These are phyloP conservation scores for Cheilosia urbana DNA, from an alignment of 2,888 invertebrate genomes.

Conservation along the genomic window DNA sequence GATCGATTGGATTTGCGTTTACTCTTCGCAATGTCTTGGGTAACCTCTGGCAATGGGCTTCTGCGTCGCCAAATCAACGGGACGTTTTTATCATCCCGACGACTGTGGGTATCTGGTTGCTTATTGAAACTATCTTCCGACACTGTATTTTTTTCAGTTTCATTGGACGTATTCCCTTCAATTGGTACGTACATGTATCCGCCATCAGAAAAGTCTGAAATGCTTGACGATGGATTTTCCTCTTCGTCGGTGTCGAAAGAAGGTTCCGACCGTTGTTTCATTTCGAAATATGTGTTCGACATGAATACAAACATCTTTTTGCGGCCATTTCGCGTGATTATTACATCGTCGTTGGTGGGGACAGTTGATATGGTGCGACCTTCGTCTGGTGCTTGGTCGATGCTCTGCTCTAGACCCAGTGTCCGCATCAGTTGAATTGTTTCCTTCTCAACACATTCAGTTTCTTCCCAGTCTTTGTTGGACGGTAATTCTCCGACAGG, in stretches of 20 bases:
- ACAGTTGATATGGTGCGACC: slow-evolving; percentile 76
- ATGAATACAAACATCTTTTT: slow-evolving; percentile 78
- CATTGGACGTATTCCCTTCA: slow-evolving; percentile 5
- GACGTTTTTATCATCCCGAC: background rate
- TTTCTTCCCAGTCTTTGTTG: slow-evolving; percentile 79
- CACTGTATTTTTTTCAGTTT: background rate
- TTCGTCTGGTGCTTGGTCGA: slow-evolving; percentile 74
- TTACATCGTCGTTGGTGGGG: slow-evolving; percentile 74
- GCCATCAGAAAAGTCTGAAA: slow-evolving; percentile 36
- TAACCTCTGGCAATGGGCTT: slow-evolving; percentile 1
- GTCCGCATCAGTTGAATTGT: slow-evolving; percentile 80
- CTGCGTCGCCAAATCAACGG: slow-evolving; percentile 8
- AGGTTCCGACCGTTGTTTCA: slow-evolving; percentile 42
- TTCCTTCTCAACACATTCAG: slow-evolving; percentile 79
- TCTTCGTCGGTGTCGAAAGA: slow-evolving; percentile 36
- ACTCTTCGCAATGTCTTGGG: background rate
- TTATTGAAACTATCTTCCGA: slow-evolving; percentile 8
- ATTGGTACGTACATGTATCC: slow-evolving; percentile 34
- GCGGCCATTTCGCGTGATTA: slow-evolving; percentile 77
- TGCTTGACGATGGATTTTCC: background rate
- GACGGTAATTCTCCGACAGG: slow-evolving; percentile 80
- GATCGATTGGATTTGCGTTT: background rate
- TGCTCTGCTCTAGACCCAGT: slow-evolving; percentile 78
- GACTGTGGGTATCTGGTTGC: background rate
- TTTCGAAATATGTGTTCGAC: slow-evolving; percentile 76